These are phyloP conservation scores for Pteronotus mesoamericanus DNA, from an alignment of 2,797 vertebrate species.

Conservation along the genomic window DNA sequence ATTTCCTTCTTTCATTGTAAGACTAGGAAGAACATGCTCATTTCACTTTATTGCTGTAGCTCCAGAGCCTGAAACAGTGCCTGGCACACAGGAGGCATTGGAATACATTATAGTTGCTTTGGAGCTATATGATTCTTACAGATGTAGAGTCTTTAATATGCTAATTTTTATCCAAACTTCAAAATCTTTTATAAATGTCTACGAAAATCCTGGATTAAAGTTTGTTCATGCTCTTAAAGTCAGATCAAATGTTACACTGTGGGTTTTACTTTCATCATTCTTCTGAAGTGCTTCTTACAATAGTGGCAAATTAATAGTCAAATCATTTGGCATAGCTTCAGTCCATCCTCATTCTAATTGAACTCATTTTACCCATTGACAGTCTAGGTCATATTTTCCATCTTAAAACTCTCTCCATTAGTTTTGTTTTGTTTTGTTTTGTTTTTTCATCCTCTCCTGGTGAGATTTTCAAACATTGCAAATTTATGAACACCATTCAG, in stretches of 20 bases:
- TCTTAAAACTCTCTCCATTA: not conserved
- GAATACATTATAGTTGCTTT: not conserved
- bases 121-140: not conserved
- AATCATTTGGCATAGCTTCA: not conserved
- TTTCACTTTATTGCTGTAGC: not conserved
- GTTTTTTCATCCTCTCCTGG: not conserved
- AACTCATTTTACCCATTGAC: not conserved
- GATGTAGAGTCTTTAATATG: not conserved
- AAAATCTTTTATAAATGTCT: not conserved
- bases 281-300: not conserved
- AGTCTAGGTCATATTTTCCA: not conserved
- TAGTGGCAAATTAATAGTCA: not conserved
- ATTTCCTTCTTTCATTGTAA: not conserved
- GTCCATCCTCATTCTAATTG: not conserved
- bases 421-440: not conserved
- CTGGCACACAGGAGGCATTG: not conserved
- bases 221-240: not conserved
- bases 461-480: not conserved
- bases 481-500: constrained; percentile 16
- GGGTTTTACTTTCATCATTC: not conserved
- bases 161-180: not conserved
- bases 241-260: not conserved
- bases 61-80: not conserved
- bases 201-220: not conserved
- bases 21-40: not conserved